Conservation (phyloP, 53 echinoderm and acorn worm genomes). For the Arbacia lixula region DNA sequence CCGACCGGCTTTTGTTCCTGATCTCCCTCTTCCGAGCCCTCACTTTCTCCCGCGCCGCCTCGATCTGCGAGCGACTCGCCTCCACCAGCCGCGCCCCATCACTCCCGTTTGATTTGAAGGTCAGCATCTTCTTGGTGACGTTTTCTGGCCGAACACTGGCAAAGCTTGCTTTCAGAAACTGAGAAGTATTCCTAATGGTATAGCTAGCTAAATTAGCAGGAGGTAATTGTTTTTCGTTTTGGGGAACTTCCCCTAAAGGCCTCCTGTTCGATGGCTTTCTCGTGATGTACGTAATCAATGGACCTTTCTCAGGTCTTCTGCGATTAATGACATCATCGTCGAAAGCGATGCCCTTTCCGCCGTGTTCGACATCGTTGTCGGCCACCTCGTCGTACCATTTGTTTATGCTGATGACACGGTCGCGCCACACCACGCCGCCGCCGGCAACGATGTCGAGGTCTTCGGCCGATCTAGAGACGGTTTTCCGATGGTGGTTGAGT, state of each 20-base stretch:
- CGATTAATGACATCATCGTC: background rate
- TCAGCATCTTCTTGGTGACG: too few relatives aligned
- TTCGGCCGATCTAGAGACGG: background rate
- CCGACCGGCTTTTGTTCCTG: background rate
- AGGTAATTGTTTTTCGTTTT: too few relatives aligned
- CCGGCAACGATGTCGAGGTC: too few relatives aligned
- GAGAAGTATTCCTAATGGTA: too few relatives aligned
- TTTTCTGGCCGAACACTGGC: too few relatives aligned
- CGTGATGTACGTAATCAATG: constrained; percentile 37
- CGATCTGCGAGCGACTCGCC: constrained; percentile 13
- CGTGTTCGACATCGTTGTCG: background rate
- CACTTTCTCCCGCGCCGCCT: constrained; percentile 11
- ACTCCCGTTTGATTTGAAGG: too few relatives aligned
- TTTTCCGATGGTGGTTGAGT: background rate
- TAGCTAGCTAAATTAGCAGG: too few relatives aligned
- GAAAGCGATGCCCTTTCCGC: background rate
- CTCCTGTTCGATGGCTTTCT: constrained; percentile 41
- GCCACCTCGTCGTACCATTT: constrained; percentile 27
- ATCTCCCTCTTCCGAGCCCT: constrained; percentile 3
- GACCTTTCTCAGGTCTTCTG: background rate
- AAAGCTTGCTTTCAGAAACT: too few relatives aligned
- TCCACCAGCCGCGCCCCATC: background rate
- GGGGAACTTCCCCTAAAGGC: constrained; percentile 11
- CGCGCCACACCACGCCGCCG: background rate
- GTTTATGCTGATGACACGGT: constrained; percentile 40